These are phyloP conservation scores for Calidris pugnax DNA, from an alignment of 2,113 vertebrate genomes.

Conservation along the genomic window DNA sequence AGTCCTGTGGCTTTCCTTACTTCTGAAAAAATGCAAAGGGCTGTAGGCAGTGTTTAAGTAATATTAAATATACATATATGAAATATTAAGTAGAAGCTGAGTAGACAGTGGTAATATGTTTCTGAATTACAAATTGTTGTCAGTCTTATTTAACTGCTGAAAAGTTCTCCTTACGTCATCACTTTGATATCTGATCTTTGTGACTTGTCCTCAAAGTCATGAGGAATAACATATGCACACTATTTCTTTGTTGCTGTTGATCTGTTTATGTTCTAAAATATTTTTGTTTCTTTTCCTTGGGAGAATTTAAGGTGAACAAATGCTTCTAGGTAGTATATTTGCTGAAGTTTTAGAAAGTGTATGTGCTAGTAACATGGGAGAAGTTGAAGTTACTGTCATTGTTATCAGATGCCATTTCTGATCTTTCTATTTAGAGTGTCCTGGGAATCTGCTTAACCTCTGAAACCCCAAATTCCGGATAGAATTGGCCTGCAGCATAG, in stretches of 20 bases:
- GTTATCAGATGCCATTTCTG: constrained; percentile 4
- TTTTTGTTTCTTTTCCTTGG: background rate
- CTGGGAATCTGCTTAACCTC: constrained; percentile 58
- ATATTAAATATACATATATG: background rate
- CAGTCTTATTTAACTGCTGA: background rate
- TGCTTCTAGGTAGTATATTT: background rate
- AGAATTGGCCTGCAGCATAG: background rate
- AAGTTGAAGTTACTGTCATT: background rate
- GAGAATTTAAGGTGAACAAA: background rate
- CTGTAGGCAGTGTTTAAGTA: background rate
- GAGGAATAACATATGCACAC: background rate
- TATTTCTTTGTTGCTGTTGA: background rate
- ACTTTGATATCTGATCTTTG: background rate
- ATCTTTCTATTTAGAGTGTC: constrained; percentile 10
- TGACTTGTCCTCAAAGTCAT: background rate
- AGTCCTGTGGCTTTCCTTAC: background rate
- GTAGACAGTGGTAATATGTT: background rate
- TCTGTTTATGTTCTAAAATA: background rate
- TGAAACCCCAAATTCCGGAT: constrained; percentile 21
- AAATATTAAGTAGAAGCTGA: background rate
- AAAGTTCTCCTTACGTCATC: background rate
- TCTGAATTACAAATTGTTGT: background rate
- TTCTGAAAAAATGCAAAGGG: background rate
- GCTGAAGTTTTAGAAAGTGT: background rate
- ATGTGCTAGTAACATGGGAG: background rate